A percentile compares a stretch with the other conserved stretches of the same genome.
phyloP scores from a whole-genome alignment of 2,797 vertebrate species.

The Oophaga sylvatica region DNA sequence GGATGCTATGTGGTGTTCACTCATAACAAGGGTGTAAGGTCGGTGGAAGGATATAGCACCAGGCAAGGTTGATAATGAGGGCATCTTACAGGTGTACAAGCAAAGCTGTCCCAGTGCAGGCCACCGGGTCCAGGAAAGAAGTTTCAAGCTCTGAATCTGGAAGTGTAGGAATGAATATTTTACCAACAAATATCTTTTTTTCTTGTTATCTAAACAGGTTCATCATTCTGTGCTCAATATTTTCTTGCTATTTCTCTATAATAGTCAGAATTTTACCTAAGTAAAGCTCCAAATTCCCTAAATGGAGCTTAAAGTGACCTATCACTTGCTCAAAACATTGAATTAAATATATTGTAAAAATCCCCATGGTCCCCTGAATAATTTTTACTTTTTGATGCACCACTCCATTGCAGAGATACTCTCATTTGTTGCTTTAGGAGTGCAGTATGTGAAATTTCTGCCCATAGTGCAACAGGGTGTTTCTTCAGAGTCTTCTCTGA shows the following conservation, averaged over 20 bases:
- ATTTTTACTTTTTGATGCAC: too few relatives aligned
- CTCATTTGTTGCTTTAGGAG: too few relatives aligned
- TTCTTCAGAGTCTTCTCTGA: too few relatives aligned
- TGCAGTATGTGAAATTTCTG: too few relatives aligned
- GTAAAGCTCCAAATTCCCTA: neutral
- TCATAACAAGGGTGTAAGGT: neutral
- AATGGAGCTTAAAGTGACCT: too few relatives aligned
- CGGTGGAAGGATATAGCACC: constrained; percentile 5
- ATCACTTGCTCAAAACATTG: too few relatives aligned
- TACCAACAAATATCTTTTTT: neutral
- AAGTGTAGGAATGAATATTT: neutral
- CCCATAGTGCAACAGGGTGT: too few relatives aligned
- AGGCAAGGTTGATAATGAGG: neutral
- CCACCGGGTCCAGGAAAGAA: neutral
- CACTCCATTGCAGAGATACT: too few relatives aligned
- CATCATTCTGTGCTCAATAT: neutral
- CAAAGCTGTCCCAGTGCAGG: neutral
- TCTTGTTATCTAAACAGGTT: neutral
- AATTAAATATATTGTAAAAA: too few relatives aligned
- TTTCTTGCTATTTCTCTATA: neutral
- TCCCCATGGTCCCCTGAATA: too few relatives aligned
- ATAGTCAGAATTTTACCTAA: neutral
- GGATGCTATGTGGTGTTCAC: neutral
- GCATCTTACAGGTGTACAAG: neutral
- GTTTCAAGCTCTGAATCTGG: neutral